Percentiles rank a stretch among this genome's conserved stretches.
phyloP scores from a whole-genome alignment of 2,888 invertebrate genomes.

The Atrina japonica region DNA sequence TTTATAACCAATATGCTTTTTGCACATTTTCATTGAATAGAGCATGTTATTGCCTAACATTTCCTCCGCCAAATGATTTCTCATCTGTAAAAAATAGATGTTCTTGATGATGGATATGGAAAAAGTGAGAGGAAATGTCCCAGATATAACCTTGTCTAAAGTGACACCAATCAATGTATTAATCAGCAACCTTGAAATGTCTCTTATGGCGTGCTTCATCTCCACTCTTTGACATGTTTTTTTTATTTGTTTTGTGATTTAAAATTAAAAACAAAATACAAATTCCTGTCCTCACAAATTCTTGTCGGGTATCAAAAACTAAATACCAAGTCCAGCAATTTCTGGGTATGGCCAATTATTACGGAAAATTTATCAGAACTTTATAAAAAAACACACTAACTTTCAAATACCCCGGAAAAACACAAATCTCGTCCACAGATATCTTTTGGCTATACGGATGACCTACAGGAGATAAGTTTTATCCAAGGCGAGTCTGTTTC shows the following conservation, averaged over 20 bases:
- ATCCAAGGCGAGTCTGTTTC: too few relatives aligned
- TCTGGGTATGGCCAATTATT: too few relatives aligned
- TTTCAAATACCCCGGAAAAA: too few relatives aligned
- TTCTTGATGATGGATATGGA: slow-evolving; percentile 44
- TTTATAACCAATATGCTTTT: slow-evolving; percentile 25
- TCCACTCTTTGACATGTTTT: slow-evolving; percentile 48
- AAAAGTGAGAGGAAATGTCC: slow-evolving; percentile 41
- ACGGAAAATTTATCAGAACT: too few relatives aligned
- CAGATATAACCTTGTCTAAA: slow-evolving; percentile 42
- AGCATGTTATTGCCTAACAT: slow-evolving; percentile 46
- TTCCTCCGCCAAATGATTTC: slow-evolving; percentile 51
- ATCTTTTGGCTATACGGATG: too few relatives aligned
- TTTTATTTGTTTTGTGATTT: slow-evolving; percentile 47
- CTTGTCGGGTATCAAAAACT: too few relatives aligned
- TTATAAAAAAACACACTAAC: too few relatives aligned
- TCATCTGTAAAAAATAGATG: slow-evolving; percentile 49
- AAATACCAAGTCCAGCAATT: too few relatives aligned
- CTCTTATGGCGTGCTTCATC: slow-evolving; percentile 1
- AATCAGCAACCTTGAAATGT: slow-evolving; percentile 20
- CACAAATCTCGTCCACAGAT: too few relatives aligned
- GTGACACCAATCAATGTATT: slow-evolving; percentile 40
- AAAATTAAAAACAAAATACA: too few relatives aligned
- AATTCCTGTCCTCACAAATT: too few relatives aligned
- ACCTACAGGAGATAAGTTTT: too few relatives aligned
- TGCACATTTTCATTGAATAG: slow-evolving; percentile 41